Percentiles rank a stretch among this genome's conserved stretches.
phyloP scores from a whole-genome alignment of 1,140 invertebrate species.

The Drosophila nikananu region DNA sequence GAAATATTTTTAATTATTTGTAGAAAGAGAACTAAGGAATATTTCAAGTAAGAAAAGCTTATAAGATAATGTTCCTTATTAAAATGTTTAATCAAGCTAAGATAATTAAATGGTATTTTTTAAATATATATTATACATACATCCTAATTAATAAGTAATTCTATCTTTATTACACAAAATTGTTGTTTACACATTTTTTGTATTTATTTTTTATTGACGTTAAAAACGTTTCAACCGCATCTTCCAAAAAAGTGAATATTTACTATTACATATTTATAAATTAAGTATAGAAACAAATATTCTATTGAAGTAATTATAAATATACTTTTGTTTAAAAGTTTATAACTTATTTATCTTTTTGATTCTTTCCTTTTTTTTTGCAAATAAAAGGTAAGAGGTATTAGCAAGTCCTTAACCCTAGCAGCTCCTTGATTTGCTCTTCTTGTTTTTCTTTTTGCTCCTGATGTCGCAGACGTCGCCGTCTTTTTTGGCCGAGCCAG shows the following conservation, averaged over 20 bases:
- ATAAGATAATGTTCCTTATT: background rate
- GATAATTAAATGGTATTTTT: too few species aligned
- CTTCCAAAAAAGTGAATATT: background rate
- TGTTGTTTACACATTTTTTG: background rate
- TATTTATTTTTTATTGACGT: background rate
- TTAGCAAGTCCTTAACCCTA: background rate
- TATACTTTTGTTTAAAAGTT: background rate
- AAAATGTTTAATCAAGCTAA: background rate
- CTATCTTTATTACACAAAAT: too few species aligned
- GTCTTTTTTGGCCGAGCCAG: background rate
- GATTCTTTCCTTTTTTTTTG: background rate
- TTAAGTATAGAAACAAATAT: background rate
- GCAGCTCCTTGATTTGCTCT: background rate
- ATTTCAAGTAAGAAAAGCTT: background rate
- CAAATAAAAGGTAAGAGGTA: background rate
- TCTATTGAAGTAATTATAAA: background rate
- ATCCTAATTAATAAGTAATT: too few species aligned
- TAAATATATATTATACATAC: too few species aligned
- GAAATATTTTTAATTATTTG: background rate
- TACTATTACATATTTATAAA: background rate
- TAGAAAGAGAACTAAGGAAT: background rate
- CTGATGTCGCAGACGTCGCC: slow-evolving; percentile 32
- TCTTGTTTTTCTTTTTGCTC: background rate
- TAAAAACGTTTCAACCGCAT: background rate
- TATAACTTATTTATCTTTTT: background rate